These are phyloP conservation scores for Tigriopus japonicus DNA, from an alignment of 1,140 invertebrate genomes.

Conservation along the genomic window DNA sequence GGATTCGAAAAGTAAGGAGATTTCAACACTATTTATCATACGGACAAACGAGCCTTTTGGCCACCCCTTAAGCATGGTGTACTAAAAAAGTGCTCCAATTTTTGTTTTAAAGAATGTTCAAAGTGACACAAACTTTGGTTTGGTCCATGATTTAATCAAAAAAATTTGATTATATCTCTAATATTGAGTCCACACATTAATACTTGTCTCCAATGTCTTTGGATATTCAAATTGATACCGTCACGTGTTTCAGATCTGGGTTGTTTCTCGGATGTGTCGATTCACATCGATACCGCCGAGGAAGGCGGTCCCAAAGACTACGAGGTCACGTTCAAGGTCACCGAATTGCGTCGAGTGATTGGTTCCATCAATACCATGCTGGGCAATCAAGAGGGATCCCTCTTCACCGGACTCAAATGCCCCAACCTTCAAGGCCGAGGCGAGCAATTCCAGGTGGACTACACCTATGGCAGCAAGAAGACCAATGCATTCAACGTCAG, in stretches of 20 bases:
- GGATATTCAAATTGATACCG: background rate
- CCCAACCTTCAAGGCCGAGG: constrained; percentile 65
- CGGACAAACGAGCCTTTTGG: too few species aligned
- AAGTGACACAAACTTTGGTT: too few species aligned
- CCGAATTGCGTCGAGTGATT: constrained; percentile 46
- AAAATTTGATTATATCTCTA: background rate
- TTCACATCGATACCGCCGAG: constrained; percentile 61
- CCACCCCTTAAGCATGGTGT: too few species aligned
- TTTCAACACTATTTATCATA: too few species aligned
- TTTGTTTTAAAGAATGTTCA: too few species aligned
- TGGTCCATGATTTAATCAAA: too few species aligned
- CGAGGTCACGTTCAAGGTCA: constrained; percentile 58
- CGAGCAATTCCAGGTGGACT: constrained; percentile 52
- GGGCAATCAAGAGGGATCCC: constrained; percentile 63
- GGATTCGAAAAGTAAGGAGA: too few species aligned
- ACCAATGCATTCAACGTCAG: constrained; percentile 48
- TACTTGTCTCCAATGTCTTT: too few species aligned
- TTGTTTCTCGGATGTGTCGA: constrained; percentile 57
- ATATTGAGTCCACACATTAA: too few species aligned
- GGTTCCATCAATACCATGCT: constrained; percentile 62
- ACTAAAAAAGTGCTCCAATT: too few species aligned
- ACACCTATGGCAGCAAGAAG: constrained; percentile 48
- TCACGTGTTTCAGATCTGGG: constrained; percentile 34
- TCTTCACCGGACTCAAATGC: constrained; percentile 43
- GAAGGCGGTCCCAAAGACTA: constrained; percentile 34